A percentile compares a stretch with the other conserved stretches of the same genome.
Conservation (phyloP, 2,888 invertebrate species). For the Temnothorax rugatulus region DNA sequence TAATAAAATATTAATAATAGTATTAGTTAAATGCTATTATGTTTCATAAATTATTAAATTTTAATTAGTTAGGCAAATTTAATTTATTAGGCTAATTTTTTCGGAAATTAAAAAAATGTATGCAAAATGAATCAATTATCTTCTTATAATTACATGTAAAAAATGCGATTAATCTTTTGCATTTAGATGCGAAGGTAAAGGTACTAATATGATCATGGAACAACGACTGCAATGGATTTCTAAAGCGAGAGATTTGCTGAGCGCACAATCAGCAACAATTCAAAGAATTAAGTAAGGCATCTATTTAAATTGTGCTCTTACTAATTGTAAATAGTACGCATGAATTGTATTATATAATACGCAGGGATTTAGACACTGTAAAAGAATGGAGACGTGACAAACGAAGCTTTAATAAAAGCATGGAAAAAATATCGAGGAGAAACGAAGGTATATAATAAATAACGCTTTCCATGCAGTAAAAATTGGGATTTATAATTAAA, state of each 20-base stretch:
- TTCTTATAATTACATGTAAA: conserved; percentile 1
- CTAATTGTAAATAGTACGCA: background rate
- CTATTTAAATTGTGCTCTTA: conserved; percentile 43
- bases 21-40: background rate
- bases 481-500: background rate
- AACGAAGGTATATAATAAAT: conserved; percentile 74
- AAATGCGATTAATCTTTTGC: conserved; percentile 42
- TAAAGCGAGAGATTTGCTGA: conserved; percentile 88
- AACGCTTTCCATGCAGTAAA: background rate
- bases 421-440: conserved; percentile 78
- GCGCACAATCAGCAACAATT: conserved; percentile 87
- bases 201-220: conserved; percentile 66
- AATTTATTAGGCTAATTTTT: background rate
- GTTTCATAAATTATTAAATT: too few relatives aligned
- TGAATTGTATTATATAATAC: conserved; percentile 10
- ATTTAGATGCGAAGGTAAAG: conserved; percentile 76
- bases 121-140: background rate
- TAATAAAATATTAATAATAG: conserved; percentile 7
- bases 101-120: background rate
- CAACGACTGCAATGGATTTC: conserved; percentile 86
- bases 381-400: conserved; percentile 88
- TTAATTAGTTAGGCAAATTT: too few relatives aligned
- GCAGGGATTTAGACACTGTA: conserved; percentile 86
- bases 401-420: conserved; percentile 80
- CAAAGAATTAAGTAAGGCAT: conserved; percentile 88